phyloP scores from a whole-genome alignment of 2,797 vertebrate genomes.

The Cryptoblepharus egeriae region DNA sequence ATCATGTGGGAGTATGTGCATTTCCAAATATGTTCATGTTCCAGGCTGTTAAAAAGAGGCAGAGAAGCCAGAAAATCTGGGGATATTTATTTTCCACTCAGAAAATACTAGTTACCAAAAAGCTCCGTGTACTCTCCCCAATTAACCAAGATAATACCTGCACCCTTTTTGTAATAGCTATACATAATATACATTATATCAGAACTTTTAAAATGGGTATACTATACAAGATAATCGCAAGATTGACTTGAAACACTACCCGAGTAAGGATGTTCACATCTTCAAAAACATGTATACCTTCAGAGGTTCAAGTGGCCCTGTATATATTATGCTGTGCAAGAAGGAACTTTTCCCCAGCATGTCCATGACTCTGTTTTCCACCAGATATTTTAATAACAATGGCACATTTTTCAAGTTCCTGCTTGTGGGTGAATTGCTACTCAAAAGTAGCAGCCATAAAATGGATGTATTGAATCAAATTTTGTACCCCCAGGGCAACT shows the following conservation, averaged over 20 bases:
- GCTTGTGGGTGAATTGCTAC: not conserved
- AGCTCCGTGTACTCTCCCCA: not conserved
- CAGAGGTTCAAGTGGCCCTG: not conserved
- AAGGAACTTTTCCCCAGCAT: not conserved
- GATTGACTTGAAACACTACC: not conserved
- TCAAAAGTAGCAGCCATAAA: not conserved
- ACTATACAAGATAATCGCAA: too few species aligned
- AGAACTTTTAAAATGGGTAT: too few species aligned
- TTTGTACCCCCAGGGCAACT: not conserved
- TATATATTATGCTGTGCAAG: not conserved
- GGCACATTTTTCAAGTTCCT: not conserved
- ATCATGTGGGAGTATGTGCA: constrained; percentile 4
- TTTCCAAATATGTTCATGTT: constrained; percentile 30
- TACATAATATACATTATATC: not conserved
- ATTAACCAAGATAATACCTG: not conserved
- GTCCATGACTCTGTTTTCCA: not conserved
- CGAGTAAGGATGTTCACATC: not conserved
- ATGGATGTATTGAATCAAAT: not conserved
- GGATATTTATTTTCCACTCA: not conserved
- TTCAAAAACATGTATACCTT: not conserved
- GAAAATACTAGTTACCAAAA: not conserved
- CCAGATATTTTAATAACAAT: not conserved
- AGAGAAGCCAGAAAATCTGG: not conserved
- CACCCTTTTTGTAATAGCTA: not conserved
- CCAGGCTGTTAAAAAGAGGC: not conserved